Conservation (phyloP, 2,888 invertebrate species). For the Yponomeuta plumbellus region DNA sequence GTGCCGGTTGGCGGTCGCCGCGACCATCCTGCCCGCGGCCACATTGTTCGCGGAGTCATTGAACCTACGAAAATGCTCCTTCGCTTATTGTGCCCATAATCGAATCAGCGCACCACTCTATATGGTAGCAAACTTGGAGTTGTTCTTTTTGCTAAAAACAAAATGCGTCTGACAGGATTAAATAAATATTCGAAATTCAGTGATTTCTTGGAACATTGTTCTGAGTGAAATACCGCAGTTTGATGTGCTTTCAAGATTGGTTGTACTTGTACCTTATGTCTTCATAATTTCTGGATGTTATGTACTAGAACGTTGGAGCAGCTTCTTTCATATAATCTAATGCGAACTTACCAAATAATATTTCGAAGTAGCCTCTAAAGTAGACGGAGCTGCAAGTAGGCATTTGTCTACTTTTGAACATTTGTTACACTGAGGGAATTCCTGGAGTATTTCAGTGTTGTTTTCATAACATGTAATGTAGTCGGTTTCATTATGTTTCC, state of each 20-base stretch:
- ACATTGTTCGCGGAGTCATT: conserved; percentile 53
- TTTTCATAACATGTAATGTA: conserved; percentile 5
- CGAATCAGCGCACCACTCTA: conserved; percentile 64
- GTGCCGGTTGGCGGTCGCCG: conserved; percentile 40
- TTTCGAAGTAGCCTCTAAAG: no score
- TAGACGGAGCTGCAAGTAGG: background rate
- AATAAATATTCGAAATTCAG: conserved; percentile 35
- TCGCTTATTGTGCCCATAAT: conserved; percentile 72
- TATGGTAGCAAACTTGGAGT: conserved; percentile 60
- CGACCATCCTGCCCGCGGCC: conserved; percentile 39
- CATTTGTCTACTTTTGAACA: conserved; percentile 4
- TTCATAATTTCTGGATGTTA: no score
- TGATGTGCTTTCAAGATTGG: background rate
- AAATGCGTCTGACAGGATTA: conserved; percentile 41
- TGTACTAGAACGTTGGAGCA: no score
- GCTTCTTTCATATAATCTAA: no score
- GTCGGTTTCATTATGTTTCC: conserved; percentile 28
- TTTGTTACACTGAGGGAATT: background rate
- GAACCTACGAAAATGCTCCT: conserved; percentile 71
- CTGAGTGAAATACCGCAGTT: background rate
- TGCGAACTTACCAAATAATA: no score
- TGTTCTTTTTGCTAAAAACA: conserved; percentile 56
- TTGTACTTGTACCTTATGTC: background rate
- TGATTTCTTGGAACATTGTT: conserved; percentile 31
- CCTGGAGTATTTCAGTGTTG: background rate